Conservation (phyloP, 2,797 vertebrate genomes). For the Karalla daura region DNA sequence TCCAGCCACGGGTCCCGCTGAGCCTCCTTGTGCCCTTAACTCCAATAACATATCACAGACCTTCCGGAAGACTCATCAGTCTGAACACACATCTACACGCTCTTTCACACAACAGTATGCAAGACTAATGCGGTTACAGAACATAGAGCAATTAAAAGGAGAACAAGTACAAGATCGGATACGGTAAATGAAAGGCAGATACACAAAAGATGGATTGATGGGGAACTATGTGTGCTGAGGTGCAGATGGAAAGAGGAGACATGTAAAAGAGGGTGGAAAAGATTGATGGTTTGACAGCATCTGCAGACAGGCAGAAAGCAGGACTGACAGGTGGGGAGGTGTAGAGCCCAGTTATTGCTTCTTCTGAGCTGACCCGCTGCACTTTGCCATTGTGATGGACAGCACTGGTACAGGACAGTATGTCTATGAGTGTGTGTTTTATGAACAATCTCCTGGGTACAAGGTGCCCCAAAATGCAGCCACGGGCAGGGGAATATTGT, state of each 20-base stretch:
- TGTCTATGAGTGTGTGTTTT: slow-evolving; percentile 42
- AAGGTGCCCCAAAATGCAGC: slow-evolving; percentile 41
- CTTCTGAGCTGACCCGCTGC: slow-evolving; percentile 67
- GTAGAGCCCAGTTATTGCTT: slow-evolving; percentile 71
- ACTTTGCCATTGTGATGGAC: slow-evolving; percentile 78
- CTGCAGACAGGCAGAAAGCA: slow-evolving; percentile 75
- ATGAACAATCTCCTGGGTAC: slow-evolving; percentile 37
- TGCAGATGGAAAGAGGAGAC: slow-evolving; percentile 33
- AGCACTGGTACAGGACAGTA: slow-evolving; percentile 61
- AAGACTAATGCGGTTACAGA: slow-evolving; percentile 18
- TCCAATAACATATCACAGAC: slow-evolving; percentile 16
- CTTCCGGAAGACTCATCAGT: slow-evolving; percentile 23
- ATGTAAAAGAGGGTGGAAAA: slow-evolving; percentile 49
- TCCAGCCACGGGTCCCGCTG: slow-evolving; percentile 25
- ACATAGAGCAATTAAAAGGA: slow-evolving; percentile 13
- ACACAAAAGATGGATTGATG: slow-evolving; percentile 4
- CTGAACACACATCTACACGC: slow-evolving; percentile 27
- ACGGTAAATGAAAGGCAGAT: slow-evolving; percentile 54
- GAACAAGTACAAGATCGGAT: slow-evolving; percentile 26
- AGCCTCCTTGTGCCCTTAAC: slow-evolving; percentile 14
- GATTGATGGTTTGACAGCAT: slow-evolving; percentile 78
- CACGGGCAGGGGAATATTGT: slow-evolving; percentile 17
- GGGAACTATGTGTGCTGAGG: slow-evolving; percentile 18
- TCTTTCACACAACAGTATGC: slow-evolving; percentile 13
- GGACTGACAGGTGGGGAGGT: slow-evolving; percentile 77